Base-by-base conservation (phyloP, 2,797 vertebrate genomes). In the Myotis daubentonii region DNA sequence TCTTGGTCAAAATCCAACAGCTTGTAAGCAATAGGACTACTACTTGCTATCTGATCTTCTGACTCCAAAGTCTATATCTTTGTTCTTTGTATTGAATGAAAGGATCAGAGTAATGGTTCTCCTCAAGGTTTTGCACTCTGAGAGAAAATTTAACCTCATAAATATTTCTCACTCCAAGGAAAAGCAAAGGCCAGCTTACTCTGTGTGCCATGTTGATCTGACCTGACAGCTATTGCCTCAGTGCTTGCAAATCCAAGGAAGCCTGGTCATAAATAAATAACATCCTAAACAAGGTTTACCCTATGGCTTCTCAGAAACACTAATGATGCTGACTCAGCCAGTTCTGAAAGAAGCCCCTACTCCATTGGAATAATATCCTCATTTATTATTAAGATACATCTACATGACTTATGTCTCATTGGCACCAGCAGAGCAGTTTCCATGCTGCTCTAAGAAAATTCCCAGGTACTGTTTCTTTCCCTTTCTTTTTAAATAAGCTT, bases 231-330 rank as follows among this genome's bases (percentile, higher is more conserved):
- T 25, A 22, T 55, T 84, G 55, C 70, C 51, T 89, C 62, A 4
- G n/a, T 89, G 57, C 57, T 95, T 96, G 96, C 89, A 94, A 94
- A 89, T 38, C 44, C 41, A 82, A 3, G 8, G 13, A 66, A 87
- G 20, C 6, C 38, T 87, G 87, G 28, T 8, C 51, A n/a, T 60
- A 82, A 97, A 89, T 87, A 97, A 96, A 94, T 23, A 28, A 19
- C 7, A 70, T 91, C 89, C 23, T 19, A 84, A 94, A 60, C 33
- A 30, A 84, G 33, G 55, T n/a, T 33, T 47, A 25, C 2, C 23
- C 30, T 74, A 15, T 20, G 19, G 0, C 23, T 47, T 92, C 68
- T 95, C 2, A 47, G 85, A 12, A 57, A 3, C 44, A 83, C 89
- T 87, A 7, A 51, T 16, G 28, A 5, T 96, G 72, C 81, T 75